Conservation (phyloP, 1,140 invertebrate species). For the Nasonia giraulti region DNA sequence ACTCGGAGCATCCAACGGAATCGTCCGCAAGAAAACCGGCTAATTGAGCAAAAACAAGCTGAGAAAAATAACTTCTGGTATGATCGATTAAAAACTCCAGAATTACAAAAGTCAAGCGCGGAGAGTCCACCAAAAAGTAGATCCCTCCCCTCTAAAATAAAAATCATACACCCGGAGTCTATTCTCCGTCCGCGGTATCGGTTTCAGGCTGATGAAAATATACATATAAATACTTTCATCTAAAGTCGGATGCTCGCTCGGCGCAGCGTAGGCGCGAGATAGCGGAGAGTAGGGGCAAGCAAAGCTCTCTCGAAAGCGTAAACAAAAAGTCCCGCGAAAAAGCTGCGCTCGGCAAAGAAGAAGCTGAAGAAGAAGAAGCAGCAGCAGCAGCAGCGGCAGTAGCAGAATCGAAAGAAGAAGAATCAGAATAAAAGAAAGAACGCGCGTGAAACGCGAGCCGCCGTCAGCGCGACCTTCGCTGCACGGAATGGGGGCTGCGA, state of each 20-base stretch:
- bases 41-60: too few species aligned
- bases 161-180: not conserved
- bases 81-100: too few species aligned
- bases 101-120: too few species aligned
- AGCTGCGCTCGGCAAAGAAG: not conserved
- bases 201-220: constrained; percentile 35
- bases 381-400: not conserved
- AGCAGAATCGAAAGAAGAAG: too few species aligned
- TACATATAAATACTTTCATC: constrained; percentile 45
- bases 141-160: not conserved
- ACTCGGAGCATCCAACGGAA: too few species aligned
- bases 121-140: not conserved
- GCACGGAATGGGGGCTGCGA: not conserved
- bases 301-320: not conserved
- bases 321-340: constrained; percentile 21
- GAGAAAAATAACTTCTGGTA: too few species aligned
- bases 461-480: not conserved
- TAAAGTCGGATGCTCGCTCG: not conserved
- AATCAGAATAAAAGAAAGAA: not conserved
- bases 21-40: too few species aligned
- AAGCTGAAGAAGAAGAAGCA: not conserved
- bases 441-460: constrained; percentile 7
- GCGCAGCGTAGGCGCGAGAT: not conserved
- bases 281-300: not conserved
- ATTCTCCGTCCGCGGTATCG: constrained; percentile 9